phyloP scores from a whole-genome alignment of 1,140 invertebrate genomes.

The Leptonema lineaticorne region DNA sequence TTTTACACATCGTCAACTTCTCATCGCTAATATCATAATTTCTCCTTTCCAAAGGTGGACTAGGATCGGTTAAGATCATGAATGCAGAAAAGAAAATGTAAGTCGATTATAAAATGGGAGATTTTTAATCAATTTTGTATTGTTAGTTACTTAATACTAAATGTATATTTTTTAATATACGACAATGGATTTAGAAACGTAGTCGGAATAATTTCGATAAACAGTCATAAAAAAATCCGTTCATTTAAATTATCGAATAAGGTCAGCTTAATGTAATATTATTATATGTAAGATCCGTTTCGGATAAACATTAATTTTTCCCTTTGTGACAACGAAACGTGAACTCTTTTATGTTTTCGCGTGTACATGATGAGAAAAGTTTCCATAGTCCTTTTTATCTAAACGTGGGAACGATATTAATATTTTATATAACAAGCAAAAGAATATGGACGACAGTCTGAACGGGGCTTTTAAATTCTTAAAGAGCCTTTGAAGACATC shows the following conservation, averaged over 20 bases:
- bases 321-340: not conserved
- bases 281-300: not conserved
- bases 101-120: no score
- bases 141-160: no score
- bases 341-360: not conserved
- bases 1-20: no score
- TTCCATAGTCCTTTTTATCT: not conserved
- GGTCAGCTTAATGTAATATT: not conserved
- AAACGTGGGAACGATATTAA: not conserved
- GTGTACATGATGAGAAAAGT: not conserved
- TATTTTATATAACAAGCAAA: not conserved
- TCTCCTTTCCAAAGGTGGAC: no score
- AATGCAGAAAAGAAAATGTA: no score
- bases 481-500: not conserved
- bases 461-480: constrained; percentile 3
- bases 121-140: no score
- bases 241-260: not conserved
- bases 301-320: not conserved
- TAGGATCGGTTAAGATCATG: no score
- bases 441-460: not conserved
- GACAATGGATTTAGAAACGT: no score
- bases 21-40: no score
- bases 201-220: no score
- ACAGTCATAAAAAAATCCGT: no score
- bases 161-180: no score